Evolutionary conservation across 2,113 vertebrate species (phyloP), one percentile per base, ranked within the genome.

Genomic region (Peromyscus californicus): DNA sequence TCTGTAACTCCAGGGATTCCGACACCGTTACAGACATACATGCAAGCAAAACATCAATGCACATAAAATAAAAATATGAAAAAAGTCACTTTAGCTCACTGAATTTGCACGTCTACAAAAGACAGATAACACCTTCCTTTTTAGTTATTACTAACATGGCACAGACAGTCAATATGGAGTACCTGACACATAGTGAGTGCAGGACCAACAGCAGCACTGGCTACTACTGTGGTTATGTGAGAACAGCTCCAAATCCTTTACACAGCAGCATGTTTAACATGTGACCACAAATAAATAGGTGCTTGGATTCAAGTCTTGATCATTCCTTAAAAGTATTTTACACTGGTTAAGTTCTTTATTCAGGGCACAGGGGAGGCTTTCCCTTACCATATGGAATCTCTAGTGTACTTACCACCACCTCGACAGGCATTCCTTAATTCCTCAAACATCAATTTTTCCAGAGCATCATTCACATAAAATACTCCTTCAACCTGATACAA

Each of bases 381-480:
- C n/a, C 36, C 61, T 1, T 5, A 19, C 0, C 16, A 65, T 29
- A 59, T 0, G 2, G 61, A 54, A n/a, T 79, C 12, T 24, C 13
- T 29, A 7, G 61, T 13, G 3, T 74, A 98, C 96, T 82, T 93
- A 99, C 99, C 99, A 98, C 99, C 99, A 36, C 99, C 99, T 70
- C 99, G 98, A 97, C 99, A 99, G 76, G 99, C 99, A 69, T 99
- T 99, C 76, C 99, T 98, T 79, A 99, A 98, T 98, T 99, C 99
- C 97, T 99, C 99, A 70, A 99, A 99, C 99, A 99, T 99, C 96
- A 99, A 95, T 82, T 99, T 99, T 98, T 99, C 99, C 98, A 99
- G 98, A 0, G 99, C 96, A 1, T 99, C 99, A 42, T 99, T 99
- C 72, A 99, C 99, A 39, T 99, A 99, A 98, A 99, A 99, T 4